A percentile compares a stretch with the other conserved stretches of the same genome.
phyloP scores from a whole-genome alignment of 2,888 invertebrate genomes.

The Amblyjoppa fuscipennis region DNA sequence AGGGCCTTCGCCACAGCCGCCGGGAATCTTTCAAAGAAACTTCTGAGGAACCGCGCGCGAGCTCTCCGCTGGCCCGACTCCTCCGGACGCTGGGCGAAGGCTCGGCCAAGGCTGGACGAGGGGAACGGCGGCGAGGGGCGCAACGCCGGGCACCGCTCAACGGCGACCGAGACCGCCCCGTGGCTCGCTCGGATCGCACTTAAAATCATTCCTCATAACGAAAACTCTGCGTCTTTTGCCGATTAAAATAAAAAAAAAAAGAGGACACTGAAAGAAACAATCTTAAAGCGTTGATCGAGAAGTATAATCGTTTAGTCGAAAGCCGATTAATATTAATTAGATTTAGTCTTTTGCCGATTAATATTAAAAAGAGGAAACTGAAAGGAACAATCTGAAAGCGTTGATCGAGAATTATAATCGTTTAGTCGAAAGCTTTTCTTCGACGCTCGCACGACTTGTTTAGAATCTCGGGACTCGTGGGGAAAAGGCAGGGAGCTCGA shows the following conservation, averaged over 20 bases:
- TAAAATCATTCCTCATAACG: conserved; percentile 35
- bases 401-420: too few species aligned
- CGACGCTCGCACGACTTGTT: neutral
- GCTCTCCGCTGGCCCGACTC: conserved; percentile 60
- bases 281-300: too few species aligned
- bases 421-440: too few species aligned
- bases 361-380: too few species aligned
- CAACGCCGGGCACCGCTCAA: conserved; percentile 34
- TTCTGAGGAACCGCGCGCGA: conserved; percentile 76
- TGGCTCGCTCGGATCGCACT: conserved; percentile 23
- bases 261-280: too few species aligned
- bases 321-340: neutral
- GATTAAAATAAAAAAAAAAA: too few species aligned
- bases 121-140: conserved; percentile 44
- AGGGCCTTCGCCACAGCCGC: conserved; percentile 62
- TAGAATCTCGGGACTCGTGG: neutral
- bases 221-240: conserved; percentile 29
- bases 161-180: conserved; percentile 52
- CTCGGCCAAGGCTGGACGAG: conserved; percentile 35
- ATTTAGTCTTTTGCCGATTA: neutral
- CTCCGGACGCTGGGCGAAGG: conserved; percentile 42
- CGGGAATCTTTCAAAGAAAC: conserved; percentile 80
- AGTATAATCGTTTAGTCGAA: neutral
- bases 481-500: too few species aligned
- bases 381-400: too few species aligned